Conservation (phyloP, 2,797 vertebrate genomes). For the Mus spretus region DNA sequence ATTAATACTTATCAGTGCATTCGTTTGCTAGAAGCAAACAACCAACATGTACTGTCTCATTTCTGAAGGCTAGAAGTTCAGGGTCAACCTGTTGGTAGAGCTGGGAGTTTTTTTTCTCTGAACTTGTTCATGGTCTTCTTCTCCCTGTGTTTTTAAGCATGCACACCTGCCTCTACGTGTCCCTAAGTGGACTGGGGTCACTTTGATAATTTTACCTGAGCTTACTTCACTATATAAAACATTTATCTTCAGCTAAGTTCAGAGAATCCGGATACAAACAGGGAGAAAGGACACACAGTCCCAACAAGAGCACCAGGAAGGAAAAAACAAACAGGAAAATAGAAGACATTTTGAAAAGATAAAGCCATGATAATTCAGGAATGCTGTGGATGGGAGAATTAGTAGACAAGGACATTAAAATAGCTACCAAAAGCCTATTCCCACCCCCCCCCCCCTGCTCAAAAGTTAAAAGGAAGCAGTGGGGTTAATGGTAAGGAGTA, state of each 20-base stretch:
- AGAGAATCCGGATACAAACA: background rate
- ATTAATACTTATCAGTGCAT: background rate
- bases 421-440: background rate
- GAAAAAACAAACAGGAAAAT: slow-evolving; percentile 14
- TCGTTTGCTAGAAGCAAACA: background rate
- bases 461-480: background rate
- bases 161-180: background rate
- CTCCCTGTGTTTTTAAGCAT: background rate
- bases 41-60: background rate
- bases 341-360: background rate
- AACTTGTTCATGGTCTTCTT: background rate
- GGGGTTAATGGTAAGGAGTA: background rate
- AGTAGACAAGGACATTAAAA: background rate
- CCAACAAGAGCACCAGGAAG: background rate
- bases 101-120: too few species aligned
- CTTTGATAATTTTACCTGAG: background rate
- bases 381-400: background rate
- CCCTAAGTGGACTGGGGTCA: background rate
- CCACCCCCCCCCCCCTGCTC: background rate
- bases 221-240: background rate
- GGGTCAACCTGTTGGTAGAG: background rate
- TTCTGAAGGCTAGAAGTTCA: background rate
- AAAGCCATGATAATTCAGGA: background rate
- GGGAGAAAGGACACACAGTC: background rate
- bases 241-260: background rate